phyloP scores from a whole-genome alignment of 2,888 invertebrate species.

The Capitulum mitella region DNA sequence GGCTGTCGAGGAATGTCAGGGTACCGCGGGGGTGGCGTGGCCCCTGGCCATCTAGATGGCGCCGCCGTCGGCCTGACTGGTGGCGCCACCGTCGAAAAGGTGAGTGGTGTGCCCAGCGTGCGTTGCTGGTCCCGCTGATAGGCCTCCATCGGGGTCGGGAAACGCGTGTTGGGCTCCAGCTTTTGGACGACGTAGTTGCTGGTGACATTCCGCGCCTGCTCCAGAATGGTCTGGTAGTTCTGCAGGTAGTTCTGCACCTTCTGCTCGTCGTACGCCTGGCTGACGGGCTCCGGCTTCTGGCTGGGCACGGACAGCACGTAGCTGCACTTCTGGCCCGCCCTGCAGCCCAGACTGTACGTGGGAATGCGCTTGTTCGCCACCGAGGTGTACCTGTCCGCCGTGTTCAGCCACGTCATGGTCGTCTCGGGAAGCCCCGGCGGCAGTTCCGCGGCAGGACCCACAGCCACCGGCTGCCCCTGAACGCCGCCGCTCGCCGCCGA shows the following conservation, averaged over 20 bases:
- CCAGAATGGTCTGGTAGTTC: background rate
- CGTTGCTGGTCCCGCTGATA: background rate
- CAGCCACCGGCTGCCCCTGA: no score
- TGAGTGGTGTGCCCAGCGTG: background rate
- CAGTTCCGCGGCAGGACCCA: background rate
- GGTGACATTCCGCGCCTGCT: constrained; percentile 10
- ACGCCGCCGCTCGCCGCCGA: background rate
- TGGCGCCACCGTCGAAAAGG: background rate
- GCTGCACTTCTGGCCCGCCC: background rate
- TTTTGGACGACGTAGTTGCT: constrained; percentile 11
- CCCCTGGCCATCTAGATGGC: background rate
- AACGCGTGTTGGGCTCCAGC: background rate
- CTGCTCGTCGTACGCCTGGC: background rate
- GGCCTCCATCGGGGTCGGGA: constrained; percentile 4
- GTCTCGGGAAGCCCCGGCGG: no score
- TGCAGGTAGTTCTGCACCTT: background rate
- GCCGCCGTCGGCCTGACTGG: background rate
- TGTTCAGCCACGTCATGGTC: background rate
- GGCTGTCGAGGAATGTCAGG: background rate
- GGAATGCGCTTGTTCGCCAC: background rate
- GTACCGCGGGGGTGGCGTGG: background rate
- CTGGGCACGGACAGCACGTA: background rate
- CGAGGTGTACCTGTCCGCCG: background rate
- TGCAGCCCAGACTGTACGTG: background rate
- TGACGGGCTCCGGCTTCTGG: background rate